Percentiles rank a stretch among this genome's conserved stretches.
Evolutionary conservation across 2,888 invertebrate genomes (phyloP).

Genomic region (Mechanitis messenoides): DNA sequence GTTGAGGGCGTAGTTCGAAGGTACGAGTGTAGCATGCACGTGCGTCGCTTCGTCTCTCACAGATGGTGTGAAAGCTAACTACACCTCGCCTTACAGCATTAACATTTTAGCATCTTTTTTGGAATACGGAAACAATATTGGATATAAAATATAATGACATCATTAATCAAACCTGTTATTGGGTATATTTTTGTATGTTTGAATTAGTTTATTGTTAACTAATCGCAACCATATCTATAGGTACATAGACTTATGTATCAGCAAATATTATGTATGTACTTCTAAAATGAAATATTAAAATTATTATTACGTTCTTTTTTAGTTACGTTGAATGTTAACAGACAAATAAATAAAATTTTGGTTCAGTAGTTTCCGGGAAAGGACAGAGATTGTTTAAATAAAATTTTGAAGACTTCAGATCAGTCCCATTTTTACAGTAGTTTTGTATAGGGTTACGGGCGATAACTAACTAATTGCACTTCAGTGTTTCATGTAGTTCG

Average conservation of each 20-base stretch:
- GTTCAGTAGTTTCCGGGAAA: constrained; percentile 69
- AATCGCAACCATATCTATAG: neutral
- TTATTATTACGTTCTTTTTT: too few species aligned
- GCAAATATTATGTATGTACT: too few species aligned
- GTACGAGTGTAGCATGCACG: constrained; percentile 33
- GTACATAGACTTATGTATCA: neutral
- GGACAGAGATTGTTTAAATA: constrained; percentile 45
- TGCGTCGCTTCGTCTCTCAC: constrained; percentile 35
- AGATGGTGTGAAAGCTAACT: constrained; percentile 29
- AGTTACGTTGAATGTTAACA: constrained; percentile 46
- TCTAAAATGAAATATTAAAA: too few species aligned
- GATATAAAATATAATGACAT: constrained; percentile 3
- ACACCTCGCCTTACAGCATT: constrained; percentile 9
- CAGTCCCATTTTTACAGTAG: constrained; percentile 8
- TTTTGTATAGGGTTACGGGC: neutral
- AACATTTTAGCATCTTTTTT: constrained; percentile 6
- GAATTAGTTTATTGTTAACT: neutral
- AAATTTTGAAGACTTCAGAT: constrained; percentile 25
- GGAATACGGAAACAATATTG: constrained; percentile 2
- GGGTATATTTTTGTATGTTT: neutral
- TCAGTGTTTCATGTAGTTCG: too few species aligned
- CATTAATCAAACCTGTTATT: constrained; percentile 4
- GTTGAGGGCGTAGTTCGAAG: constrained; percentile 41
- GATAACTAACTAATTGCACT: too few species aligned
- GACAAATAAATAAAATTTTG: constrained; percentile 42